Conservation (phyloP, 1,140 invertebrate genomes). For the Octopus bimaculoides region DNA sequence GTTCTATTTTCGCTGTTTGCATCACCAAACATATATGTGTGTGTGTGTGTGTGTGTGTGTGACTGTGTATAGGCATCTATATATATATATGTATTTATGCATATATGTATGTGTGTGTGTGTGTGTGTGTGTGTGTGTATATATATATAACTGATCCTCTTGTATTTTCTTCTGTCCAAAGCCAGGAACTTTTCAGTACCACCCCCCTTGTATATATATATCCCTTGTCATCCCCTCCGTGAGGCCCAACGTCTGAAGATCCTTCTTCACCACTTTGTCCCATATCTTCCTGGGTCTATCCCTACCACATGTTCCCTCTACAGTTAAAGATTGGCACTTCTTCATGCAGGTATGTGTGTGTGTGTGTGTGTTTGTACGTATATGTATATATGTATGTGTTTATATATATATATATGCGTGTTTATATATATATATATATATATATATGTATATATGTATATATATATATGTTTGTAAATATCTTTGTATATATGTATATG, state of each 20-base stretch:
- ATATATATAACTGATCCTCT: no score
- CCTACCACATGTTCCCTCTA: no score
- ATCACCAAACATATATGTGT: not conserved
- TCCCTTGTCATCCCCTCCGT: no score
- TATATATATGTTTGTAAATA: not conserved
- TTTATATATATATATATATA: not conserved
- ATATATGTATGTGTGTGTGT: not conserved
- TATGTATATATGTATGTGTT: not conserved
- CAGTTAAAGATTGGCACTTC: no score
- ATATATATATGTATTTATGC: not conserved
- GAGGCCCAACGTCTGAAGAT: no score
- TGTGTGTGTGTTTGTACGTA: not conserved
- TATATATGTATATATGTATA: not conserved
- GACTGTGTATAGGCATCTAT: not conserved
- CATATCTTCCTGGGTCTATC: no score
- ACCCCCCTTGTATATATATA: no score
- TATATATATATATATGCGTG: not conserved
- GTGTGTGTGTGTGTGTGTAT: not conserved
- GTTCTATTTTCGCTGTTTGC: not conserved
- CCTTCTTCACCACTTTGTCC: no score
- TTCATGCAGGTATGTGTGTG: not conserved
- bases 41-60: constrained; percentile 6
- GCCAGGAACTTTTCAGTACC: no score
- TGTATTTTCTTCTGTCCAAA: no score
- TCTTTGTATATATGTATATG: not conserved